phyloP scores from a whole-genome alignment of 1,140 invertebrate genomes.

The Pogonomyrmex barbatus region DNA sequence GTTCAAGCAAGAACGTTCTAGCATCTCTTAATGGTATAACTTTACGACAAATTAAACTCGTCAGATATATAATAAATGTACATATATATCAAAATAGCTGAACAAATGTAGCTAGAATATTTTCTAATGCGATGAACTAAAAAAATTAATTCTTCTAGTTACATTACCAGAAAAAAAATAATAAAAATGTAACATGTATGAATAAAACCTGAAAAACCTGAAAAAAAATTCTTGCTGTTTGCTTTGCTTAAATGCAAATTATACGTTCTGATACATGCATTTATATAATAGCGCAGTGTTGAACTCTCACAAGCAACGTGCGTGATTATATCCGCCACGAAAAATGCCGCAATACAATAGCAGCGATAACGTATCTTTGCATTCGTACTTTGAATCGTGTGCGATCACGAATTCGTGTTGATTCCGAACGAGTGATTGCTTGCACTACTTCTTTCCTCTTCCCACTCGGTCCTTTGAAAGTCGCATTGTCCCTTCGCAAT shows the following conservation, averaged over 20 bases:
- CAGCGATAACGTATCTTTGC: slow-evolving; percentile 13
- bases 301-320: background rate
- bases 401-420: slow-evolving; percentile 28
- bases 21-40: background rate
- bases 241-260: background rate
- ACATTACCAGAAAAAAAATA: background rate
- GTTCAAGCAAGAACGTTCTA: background rate
- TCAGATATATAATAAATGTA: background rate
- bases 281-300: background rate
- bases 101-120: background rate
- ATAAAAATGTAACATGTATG: background rate
- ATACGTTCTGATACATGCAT: background rate
- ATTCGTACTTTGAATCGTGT: slow-evolving; percentile 13
- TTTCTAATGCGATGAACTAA: background rate
- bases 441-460: slow-evolving; percentile 1
- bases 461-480: background rate
- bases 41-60: background rate
- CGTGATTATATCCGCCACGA: background rate
- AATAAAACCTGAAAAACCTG: background rate
- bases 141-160: background rate
- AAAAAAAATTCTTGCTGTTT: background rate
- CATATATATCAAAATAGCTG: background rate
- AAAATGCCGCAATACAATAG: slow-evolving; percentile 19
- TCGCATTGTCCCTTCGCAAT: slow-evolving; percentile 31
- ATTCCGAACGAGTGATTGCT: slow-evolving; percentile 23